phyloP scores from a whole-genome alignment of 2,888 invertebrate genomes.

The Epicampocera succincta region DNA sequence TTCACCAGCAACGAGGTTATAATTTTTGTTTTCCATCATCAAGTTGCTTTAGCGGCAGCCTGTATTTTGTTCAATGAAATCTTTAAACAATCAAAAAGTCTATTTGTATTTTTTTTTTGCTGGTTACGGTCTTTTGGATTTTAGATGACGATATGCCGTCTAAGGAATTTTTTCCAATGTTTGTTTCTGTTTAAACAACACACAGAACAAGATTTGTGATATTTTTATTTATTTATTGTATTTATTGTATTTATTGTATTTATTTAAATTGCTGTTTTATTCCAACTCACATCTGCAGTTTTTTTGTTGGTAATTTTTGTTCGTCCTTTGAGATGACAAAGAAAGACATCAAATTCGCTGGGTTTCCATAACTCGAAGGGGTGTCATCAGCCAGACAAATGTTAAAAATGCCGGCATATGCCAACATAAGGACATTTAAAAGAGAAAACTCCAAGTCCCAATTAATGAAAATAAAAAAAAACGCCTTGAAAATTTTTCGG shows the following conservation, averaged over 20 bases:
- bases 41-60: too few relatives aligned
- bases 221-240: too few relatives aligned
- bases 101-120: too few relatives aligned
- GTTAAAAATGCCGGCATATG: conserved; percentile 25
- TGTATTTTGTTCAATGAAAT: too few relatives aligned
- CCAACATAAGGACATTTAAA: conserved; percentile 14
- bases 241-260: too few relatives aligned
- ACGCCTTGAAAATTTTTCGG: conserved; percentile 49
- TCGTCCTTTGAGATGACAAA: not conserved
- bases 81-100: too few relatives aligned
- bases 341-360: conserved; percentile 14
- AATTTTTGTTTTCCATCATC: too few relatives aligned
- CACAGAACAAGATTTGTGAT: conserved; percentile 52
- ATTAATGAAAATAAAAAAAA: conserved; percentile 67
- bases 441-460: conserved; percentile 33
- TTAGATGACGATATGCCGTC: too few relatives aligned
- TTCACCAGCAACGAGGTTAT: too few relatives aligned
- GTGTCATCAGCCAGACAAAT: conserved; percentile 25
- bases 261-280: conserved; percentile 3
- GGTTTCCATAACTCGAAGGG: not conserved
- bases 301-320: conserved; percentile 21
- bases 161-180: not conserved
- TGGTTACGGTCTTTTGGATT: too few relatives aligned
- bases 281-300: conserved; percentile 45
- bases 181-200: conserved; percentile 31